Percentiles rank a stretch among this genome's conserved stretches.
Conservation (phyloP, 2,888 invertebrate species). For the Pollenia amentaria region DNA sequence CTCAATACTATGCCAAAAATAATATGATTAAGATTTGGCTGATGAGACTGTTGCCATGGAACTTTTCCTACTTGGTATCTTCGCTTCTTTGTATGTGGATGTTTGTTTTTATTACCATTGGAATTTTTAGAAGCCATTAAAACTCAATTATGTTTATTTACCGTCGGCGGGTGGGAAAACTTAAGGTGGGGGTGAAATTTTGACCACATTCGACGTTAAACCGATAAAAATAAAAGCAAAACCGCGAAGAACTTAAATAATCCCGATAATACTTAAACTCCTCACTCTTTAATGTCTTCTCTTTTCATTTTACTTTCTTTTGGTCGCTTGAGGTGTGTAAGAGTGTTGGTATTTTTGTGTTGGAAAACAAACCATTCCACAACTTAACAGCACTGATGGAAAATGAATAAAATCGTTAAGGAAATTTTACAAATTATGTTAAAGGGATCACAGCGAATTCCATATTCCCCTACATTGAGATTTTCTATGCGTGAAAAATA, state of each 20-base stretch:
- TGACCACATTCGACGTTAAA: conserved; percentile 51
- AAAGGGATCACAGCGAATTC: conserved; percentile 40
- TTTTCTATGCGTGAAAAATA: not conserved
- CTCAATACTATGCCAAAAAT: too few species aligned
- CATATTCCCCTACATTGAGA: conserved; percentile 11
- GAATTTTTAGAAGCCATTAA: conserved; percentile 62
- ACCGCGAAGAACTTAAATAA: conserved; percentile 65
- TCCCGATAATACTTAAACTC: conserved; percentile 59
- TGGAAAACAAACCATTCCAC: conserved; percentile 8
- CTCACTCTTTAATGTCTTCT: conserved; percentile 21
- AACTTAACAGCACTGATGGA: not conserved
- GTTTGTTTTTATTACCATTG: conserved; percentile 27
- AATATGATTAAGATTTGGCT: not conserved
- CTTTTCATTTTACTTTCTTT: not conserved
- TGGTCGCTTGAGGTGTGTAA: not conserved
- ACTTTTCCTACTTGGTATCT: not conserved
- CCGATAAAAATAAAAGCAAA: conserved; percentile 58
- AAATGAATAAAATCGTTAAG: conserved; percentile 9
- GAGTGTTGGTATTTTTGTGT: not conserved
- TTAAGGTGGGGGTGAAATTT: not conserved
- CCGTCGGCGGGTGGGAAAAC: conserved; percentile 5
- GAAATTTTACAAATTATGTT: conserved; percentile 13
- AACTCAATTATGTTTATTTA: conserved; percentile 68
- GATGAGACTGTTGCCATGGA: not conserved
- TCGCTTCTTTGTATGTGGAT: conserved; percentile 1